Evolutionary conservation across 1,140 invertebrate genomes (phyloP).

Genomic region (Chironomus tepperi): DNA sequence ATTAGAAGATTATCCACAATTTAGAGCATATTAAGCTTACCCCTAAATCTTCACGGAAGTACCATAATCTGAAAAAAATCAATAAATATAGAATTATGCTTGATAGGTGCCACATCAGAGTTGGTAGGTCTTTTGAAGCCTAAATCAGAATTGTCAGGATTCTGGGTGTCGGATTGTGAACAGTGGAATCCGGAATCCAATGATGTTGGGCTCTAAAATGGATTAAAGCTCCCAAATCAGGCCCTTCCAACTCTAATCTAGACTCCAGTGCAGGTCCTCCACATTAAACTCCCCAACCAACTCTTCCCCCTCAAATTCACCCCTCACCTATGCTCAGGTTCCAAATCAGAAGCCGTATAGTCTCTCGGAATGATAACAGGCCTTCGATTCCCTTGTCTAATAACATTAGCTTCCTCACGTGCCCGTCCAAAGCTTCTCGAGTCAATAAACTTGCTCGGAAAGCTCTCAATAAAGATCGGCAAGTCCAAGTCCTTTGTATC

Average conservation of each 20-base stretch:
- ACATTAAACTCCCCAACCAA: no score
- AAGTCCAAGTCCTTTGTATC: conserved; percentile 43
- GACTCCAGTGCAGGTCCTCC: no score
- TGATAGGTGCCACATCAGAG: no score
- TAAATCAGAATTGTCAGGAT: no score
- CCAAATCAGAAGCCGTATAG: conserved; percentile 44
- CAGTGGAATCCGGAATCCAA: no score
- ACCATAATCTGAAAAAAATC: conserved; percentile 30
- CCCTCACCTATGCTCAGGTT: conserved; percentile 38
- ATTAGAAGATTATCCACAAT: no score
- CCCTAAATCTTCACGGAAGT: conserved; percentile 50
- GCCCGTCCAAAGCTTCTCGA: conserved; percentile 41
- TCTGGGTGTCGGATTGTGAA: no score
- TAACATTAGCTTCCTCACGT: conserved; percentile 42
- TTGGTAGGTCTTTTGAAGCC: no score
- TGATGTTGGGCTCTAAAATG: no score
- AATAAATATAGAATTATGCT: neutral
- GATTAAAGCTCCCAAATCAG: no score
- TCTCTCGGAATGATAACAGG: conserved; percentile 41
- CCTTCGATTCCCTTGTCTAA: conserved; percentile 33
- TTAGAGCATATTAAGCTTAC: neutral
- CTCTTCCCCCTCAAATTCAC: neutral
- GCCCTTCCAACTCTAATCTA: neutral
- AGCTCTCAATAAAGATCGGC: conserved; percentile 42
- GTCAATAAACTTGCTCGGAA: conserved; percentile 47